Evolutionary conservation across 2,797 vertebrate genomes (phyloP), one percentile per base, ranked within the genome.

Genomic region (Lagorchestes hirsutus): DNA sequence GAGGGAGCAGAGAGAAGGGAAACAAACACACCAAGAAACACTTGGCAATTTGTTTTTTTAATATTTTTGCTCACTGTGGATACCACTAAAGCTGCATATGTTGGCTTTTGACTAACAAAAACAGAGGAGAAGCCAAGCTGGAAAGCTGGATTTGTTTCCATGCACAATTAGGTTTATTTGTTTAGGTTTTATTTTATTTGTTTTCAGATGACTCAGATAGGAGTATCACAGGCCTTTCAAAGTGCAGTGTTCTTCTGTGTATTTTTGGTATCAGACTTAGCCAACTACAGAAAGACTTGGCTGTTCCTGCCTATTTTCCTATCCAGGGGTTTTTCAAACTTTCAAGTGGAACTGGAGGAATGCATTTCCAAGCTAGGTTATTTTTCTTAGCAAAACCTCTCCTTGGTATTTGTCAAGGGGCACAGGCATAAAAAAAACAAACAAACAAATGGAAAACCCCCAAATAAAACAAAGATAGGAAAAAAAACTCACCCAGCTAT

Each of bases 121-220:
- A 98, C 97, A 98, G 97, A 98, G 93, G 96, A 94, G 62, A 55
- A 97, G 98, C 98, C 98, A 98, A 98, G 97, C 97, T 98, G 98
- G 98, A 98, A 97, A 98, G 94, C 97, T 98, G 98, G 98, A 98
- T 96, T 74, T 95, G 97, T 98, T 98, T 98, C 98, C 91, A 93
- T 95, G 98, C 97, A 97, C 98, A 98, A 98, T 98, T 98, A 98
- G 98, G 98, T 98, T 99, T 98, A 98, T 99, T 99, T 99, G 98
- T 98, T 98, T 98, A 98, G 98, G 98, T 98, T 98, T 98, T 98
- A 98, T 98, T 99, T 98, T 98, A 98, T 99, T 99, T 99, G 98
- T 98, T 98, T 99, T 98, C 97, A 97, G 98, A 98, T 99, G 98
- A 99, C 98, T 99, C 98, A 98, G 98, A 98, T 98, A 98, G 98